phyloP scores from a whole-genome alignment of 2,113 vertebrate species.

The Python bivittatus region DNA sequence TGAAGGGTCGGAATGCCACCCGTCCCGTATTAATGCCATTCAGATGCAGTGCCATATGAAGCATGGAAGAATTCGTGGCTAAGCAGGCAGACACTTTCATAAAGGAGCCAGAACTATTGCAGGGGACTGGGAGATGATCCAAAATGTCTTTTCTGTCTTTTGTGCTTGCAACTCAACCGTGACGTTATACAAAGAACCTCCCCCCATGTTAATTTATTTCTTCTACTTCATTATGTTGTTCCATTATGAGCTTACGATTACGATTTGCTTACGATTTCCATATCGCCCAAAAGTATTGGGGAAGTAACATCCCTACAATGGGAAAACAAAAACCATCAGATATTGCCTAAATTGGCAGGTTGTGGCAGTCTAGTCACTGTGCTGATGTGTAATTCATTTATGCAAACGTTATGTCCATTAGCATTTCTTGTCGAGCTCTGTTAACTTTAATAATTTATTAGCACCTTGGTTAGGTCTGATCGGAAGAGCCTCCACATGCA shows the following conservation, averaged over 20 bases:
- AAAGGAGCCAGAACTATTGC: not conserved
- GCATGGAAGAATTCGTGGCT: not conserved
- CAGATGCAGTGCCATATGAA: not conserved
- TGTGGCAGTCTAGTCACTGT: conserved; percentile 71
- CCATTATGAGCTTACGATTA: conserved; percentile 75
- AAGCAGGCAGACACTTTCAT: not conserved
- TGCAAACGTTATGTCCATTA: conserved; percentile 84
- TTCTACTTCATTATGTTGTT: conserved; percentile 74
- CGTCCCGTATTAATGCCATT: not conserved
- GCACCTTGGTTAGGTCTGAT: conserved; percentile 78
- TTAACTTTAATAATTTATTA: conserved; percentile 85
- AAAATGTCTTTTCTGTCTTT: not conserved
- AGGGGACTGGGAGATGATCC: not conserved
- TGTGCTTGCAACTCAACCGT: conserved; percentile 31
- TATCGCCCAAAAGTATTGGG: conserved; percentile 69
- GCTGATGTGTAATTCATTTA: conserved; percentile 85
- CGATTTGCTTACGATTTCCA: conserved; percentile 77
- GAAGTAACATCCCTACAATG: conserved; percentile 76
- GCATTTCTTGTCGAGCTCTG: conserved; percentile 79
- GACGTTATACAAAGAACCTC: conserved; percentile 37
- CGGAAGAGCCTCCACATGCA: conserved; percentile 56
- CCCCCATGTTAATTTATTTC: conserved; percentile 66
- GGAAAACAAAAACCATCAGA: conserved; percentile 80
- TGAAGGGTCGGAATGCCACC: not conserved
- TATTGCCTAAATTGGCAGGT: conserved; percentile 79